These are phyloP conservation scores for Mimas tiliae DNA, from an alignment of 2,888 invertebrate species.

Conservation along the genomic window DNA sequence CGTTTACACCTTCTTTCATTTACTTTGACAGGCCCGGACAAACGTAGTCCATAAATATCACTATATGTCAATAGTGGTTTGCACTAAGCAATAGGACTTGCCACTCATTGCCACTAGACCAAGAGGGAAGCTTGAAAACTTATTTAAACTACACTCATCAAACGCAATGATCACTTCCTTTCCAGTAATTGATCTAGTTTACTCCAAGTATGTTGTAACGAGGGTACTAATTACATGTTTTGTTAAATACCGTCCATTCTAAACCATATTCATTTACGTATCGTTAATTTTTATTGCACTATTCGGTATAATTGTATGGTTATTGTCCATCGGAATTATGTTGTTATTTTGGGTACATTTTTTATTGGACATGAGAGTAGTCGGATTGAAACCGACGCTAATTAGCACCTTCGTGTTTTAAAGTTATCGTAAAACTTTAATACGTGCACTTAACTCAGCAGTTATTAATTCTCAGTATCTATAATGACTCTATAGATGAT, in stretches of 20 bases:
- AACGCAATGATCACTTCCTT: constrained; percentile 14
- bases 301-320: constrained; percentile 40
- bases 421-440: background rate
- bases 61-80: too few relatives aligned
- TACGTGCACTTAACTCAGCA: background rate
- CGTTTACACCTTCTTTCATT: too few relatives aligned
- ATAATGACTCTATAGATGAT: background rate
- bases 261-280: constrained; percentile 63
- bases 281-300: constrained; percentile 67
- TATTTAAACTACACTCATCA: constrained; percentile 5
- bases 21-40: too few relatives aligned
- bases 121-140: background rate
- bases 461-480: background rate
- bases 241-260: constrained; percentile 58
- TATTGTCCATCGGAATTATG: constrained; percentile 14
- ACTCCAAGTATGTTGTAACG: constrained; percentile 41
- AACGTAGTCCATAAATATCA: too few relatives aligned
- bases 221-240: constrained; percentile 62
- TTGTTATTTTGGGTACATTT: constrained; percentile 7
- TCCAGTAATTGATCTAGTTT: background rate
- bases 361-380: background rate
- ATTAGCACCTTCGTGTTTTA: constrained; percentile 9
- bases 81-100: too few relatives aligned
- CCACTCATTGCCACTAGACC: background rate
- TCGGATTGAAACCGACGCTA: background rate